Evolutionary conservation across 1,140 invertebrate species (phyloP), one percentile per base, ranked within the genome.

Genomic region (Zaprionus ornatus): DNA sequence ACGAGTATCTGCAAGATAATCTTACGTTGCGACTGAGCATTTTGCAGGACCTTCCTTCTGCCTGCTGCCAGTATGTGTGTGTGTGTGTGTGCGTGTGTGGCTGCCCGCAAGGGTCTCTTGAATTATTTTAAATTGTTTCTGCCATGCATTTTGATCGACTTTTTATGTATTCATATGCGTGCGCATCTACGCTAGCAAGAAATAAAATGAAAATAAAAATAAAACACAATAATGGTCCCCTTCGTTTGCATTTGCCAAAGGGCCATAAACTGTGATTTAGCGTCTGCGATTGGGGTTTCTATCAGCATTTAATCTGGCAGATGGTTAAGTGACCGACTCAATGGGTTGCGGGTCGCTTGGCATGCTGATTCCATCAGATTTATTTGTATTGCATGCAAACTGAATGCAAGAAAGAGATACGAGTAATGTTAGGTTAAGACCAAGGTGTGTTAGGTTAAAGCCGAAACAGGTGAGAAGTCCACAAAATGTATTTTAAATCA

Each of bases 111-210:
- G 77, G 77, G 77, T 77, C 77, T 65, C 74, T 87, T 87, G 84
- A 87, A 87, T 87, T 87, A 87, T 87, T 87, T 84, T 88, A 87
- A 88, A 87, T 81, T 76, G 74, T 81, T 88, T 84, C 42, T 70
- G 57, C 63, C 63, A 60, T 76, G 73, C 66, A 77, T 70, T 72
- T 71, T 55, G 62, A 55, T 79, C 66, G 61, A 68, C 40, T 56
- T 67, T 42, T 86, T 74, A 77, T 82, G 52, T 82, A 86, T 86
- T 86, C 76, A 86, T 81, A 76, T 66, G 57, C 35, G 50, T 57
- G 54, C 48, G 57, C 74, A 72, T 55, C 68, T 82, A 65, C 62
- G 45, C 50, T 32, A 54, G 50, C n/a, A 32, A 32, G 21, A 79
- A 73, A 78, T 73, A 65, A 61, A 61, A 84, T 77, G 66, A 77